Evolutionary conservation across 2,113 vertebrate genomes (phyloP), one percentile per base, ranked within the genome.

Genomic region (Pelecanus crispus): DNA sequence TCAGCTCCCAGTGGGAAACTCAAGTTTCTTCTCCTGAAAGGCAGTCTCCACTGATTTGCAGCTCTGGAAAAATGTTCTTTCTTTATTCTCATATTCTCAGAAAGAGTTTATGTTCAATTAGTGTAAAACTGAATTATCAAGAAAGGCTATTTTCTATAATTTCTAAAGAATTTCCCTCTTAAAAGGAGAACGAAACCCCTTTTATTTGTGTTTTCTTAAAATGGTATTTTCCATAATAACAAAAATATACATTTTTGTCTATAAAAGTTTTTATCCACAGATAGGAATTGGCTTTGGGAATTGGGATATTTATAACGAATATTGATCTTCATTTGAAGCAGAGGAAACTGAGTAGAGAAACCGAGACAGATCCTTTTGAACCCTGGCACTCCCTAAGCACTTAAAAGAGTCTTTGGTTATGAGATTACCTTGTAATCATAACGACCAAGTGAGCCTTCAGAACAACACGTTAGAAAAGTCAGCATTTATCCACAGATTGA

Each of bases 21-120:
- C 67, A 81, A 44, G 67, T 90, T 95, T 90, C 72, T 83, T 88
- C 68, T 90, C 74, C 82, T 88, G 73, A 87, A 96, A 91, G 55
- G 47, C 50, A 59, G 63, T 61, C 68, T 92, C 85, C 67, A 79
- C 44, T 83, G 58, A 77, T 68, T 50, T 67, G 45, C 47, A 72
- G 50, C 55, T 91, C 78, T 82, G 70, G 66, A 71, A 90, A 88
- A 80, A 80, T 29, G 36, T 67, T 89, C 9, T 3, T 93, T 71
- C 78, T 62, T 74, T 81, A 66, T 91, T 92, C 55, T 70, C 55
- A 67, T 53, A 36, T 93, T 92, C 87, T 92, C 58, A 87, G 66
- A n/a, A 81, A 72, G 12, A 47, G 32, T 58, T 86, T 75, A 20
- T n/a, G 7, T 45, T 65, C 56, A 36, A 42, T 82, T 92, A 36